These are phyloP conservation scores for Zeus faber DNA, from an alignment of 2,113 vertebrate genomes.

Conservation along the genomic window DNA sequence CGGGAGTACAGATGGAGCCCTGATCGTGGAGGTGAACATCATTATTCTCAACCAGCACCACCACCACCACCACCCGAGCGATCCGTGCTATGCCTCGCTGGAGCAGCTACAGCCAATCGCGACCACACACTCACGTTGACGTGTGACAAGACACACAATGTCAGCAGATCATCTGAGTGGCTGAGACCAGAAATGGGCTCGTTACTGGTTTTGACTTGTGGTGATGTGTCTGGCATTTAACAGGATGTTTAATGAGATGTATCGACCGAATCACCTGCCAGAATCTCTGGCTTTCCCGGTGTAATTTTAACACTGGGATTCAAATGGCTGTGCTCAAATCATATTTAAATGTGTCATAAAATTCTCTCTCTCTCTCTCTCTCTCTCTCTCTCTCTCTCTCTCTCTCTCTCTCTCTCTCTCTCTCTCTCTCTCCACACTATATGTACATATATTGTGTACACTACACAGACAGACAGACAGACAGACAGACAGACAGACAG, in stretches of 20 bases:
- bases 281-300: neutral
- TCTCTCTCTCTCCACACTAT: too few species aligned
- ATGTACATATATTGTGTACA: too few species aligned
- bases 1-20: slow-evolving; percentile 4
- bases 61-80: slow-evolving; percentile 22
- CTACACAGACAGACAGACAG: too few species aligned
- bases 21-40: slow-evolving; percentile 25
- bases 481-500: too few species aligned
- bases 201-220: slow-evolving; percentile 35
- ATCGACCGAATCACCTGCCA: slow-evolving; percentile 5
- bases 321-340: neutral
- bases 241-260: slow-evolving; percentile 15
- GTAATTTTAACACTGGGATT: too few species aligned
- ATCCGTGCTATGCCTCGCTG: slow-evolving; percentile 53
- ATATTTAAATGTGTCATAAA: neutral
- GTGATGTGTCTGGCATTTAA: slow-evolving; percentile 22
- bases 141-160: slow-evolving; percentile 56
- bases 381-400: too few species aligned
- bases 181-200: slow-evolving; percentile 36
- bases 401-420: too few species aligned
- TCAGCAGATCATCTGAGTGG: slow-evolving; percentile 43
- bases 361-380: too few species aligned
- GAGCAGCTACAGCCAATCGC: slow-evolving; percentile 58
- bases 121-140: slow-evolving; percentile 63
- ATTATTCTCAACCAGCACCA: slow-evolving; percentile 33